Base-by-base conservation (phyloP, 2,888 invertebrate genomes). In the Anoncus sp. region DNA sequence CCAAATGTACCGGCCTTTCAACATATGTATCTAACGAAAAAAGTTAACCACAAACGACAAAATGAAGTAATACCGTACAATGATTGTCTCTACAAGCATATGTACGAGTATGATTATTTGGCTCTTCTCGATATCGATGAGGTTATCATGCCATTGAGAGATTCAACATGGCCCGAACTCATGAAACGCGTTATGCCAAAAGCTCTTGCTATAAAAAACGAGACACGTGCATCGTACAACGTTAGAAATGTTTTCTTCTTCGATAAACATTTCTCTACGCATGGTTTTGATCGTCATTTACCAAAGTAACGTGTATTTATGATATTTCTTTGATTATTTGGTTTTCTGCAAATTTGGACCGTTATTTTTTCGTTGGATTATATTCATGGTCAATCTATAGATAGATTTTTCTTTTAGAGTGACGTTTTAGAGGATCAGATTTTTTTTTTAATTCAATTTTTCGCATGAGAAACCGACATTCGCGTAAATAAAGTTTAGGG, bases 21-120 rank as follows among this genome's bases (percentile, higher is more conserved):
- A 89, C 97, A 97, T 91, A 93, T 97, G 92, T 98, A 97, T 89
- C 93, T 98, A 63, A 96, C 96, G 73, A 97, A 97, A 90, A 98
- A 98, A 91, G 95, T 97, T 35, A 98, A 97, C 87, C 97, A 98
- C 92, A 98, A 98, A 92, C 93, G 98, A 14, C 97, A 98, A 91
- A 98, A 98, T 92, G 98, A 98, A 92, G 93, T 98, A 77, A 97
- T 98, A 85, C 98, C 98, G 12, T 98, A 98, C 93, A 98, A 98
- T 91, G 98, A 98, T 91, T 98, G 98, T 88, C 93, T 98, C 69
- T 98, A 98, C 92, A 96, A 97, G 90, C 96, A 98, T 90, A 94
- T 98, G 92, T 97, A 98, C 90, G 94, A 95, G 82, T 98, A 98
- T 91, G 95, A 96, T 81, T 97, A 97, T 92, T 95, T 98, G 69